Evolutionary conservation across 1,140 invertebrate genomes (phyloP).

Genomic region (honey bee (Apis mellifera)): Amel_HAv3.1 CM009936.2:7440501-7441000

Average conservation of each 20-base stretch:
- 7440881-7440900: slow-evolving; percentile 2
- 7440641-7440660: slow-evolving; percentile 8
- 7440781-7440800: neutral
- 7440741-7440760: slow-evolving; percentile 24
- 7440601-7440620: slow-evolving; percentile 32
- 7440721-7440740: slow-evolving; percentile 19
- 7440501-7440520: slow-evolving; percentile 71
- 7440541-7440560: slow-evolving; percentile 74
- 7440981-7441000: slow-evolving; percentile 22
- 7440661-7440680: slow-evolving; percentile 42
- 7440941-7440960: neutral
- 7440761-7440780: slow-evolving; percentile 12
- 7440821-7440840: slow-evolving; percentile 20
- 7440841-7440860: slow-evolving; percentile 10
- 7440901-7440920: slow-evolving; percentile 5
- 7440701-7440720: slow-evolving; percentile 29
- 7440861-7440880: neutral
- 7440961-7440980: neutral
- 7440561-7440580: slow-evolving; percentile 30
- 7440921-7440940: neutral
- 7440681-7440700: slow-evolving; percentile 56
- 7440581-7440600: slow-evolving; percentile 33
- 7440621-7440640: slow-evolving; percentile 36
- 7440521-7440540: slow-evolving; percentile 76
- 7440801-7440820: slow-evolving; percentile 31